Evolutionary conservation across 1,140 invertebrate species (phyloP), one percentile per base, ranked within the genome.

Genomic region (Drosophila neocordata): DNA sequence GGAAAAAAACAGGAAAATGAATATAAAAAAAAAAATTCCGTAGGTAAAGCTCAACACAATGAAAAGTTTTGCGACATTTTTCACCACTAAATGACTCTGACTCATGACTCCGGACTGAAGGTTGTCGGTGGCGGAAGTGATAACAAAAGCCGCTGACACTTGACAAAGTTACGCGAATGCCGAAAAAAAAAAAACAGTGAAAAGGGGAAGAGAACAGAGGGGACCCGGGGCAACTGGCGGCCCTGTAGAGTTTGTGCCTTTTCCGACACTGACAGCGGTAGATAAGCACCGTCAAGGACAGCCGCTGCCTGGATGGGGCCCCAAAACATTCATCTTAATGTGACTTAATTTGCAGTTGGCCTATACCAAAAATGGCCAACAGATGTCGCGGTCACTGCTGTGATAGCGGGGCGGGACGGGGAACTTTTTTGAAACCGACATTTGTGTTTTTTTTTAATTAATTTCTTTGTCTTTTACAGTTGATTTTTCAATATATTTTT

Each of bases 131-230:
- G 66, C 78, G 85, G 77, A 89, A 89, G 66, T 78, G 85, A 89
- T 89, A 89, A 89, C 80, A 89, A 89, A 77, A 89, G 81, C 85
- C 85, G 82, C 82, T 89, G 85, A 89, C 85, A 89, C 80, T 89
- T 89, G 85, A 85, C 85, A 89, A 89, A 89, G 85, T 85, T 79
- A 75, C 74, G 61, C 71, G 65, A 69, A 18, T 66, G 59, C 52
- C 35, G 64, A 88, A 72, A 85, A 75, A 60, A 51, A 56, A 34
- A 56, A 2, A 1, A 24, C 22, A 24, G 22, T n/a, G 12, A 13
- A 41, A 15, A 1, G 22, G 18, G 18, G 37, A 6, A 48, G 53
- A 60, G 59, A 68, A 48, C 1, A 13, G 22, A 18, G 2, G 15
- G 18, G 41, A 51, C 18, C 24, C 41, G n/a, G 41, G 18, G 55